These are phyloP conservation scores for Strigamia crassipes DNA, from an alignment of 2,888 invertebrate species.

Conservation along the genomic window DNA sequence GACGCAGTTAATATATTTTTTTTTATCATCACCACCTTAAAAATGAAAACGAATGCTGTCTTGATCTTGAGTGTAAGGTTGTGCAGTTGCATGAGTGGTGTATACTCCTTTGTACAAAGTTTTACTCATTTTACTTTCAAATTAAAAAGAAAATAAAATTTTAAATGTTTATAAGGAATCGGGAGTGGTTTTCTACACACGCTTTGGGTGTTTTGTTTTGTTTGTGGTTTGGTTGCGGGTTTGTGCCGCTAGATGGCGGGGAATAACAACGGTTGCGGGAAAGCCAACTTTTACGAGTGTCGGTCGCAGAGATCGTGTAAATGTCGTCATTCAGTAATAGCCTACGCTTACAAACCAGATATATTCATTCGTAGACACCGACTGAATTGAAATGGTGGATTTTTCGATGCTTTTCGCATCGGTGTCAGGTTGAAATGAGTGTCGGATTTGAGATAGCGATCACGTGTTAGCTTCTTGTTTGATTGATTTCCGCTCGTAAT, in stretches of 20 bases:
- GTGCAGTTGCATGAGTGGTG: constrained; percentile 27
- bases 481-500: neutral
- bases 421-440: neutral
- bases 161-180: constrained; percentile 31
- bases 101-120: neutral
- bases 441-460: neutral
- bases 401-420: too few relatives aligned
- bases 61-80: constrained; percentile 12
- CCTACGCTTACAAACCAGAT: too few relatives aligned
- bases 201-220: neutral
- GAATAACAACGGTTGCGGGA: neutral
- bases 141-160: constrained; percentile 28
- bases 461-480: neutral
- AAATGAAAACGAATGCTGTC: neutral
- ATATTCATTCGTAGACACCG: too few relatives aligned
- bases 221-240: neutral
- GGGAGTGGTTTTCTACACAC: too few relatives aligned
- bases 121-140: neutral
- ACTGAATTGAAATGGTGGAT: too few relatives aligned
- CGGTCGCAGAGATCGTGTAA: too few relatives aligned
- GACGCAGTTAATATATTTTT: neutral
- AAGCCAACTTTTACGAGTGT: neutral
- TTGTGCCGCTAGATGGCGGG: neutral
- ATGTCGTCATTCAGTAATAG: too few relatives aligned
- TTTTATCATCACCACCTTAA: neutral